These are phyloP conservation scores for Thymelicus lineola DNA, from an alignment of 2,888 invertebrate species.

Conservation along the genomic window DNA sequence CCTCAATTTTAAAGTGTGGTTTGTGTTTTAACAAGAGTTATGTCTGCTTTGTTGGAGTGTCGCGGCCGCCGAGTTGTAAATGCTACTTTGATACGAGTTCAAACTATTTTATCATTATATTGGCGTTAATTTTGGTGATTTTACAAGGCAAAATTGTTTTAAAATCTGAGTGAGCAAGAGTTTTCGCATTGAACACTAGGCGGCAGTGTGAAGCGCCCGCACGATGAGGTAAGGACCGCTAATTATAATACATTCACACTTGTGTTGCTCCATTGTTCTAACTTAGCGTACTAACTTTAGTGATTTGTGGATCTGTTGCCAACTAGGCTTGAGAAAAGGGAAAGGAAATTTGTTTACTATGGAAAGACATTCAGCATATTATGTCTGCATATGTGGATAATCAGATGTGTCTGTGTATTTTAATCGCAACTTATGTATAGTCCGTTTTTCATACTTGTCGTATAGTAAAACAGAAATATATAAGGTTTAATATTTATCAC, in stretches of 20 bases:
- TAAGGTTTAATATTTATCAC: too few relatives aligned
- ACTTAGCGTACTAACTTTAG: conserved; percentile 45
- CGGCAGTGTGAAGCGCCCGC: conserved; percentile 49
- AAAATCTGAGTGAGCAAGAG: conserved; percentile 23
- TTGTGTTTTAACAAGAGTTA: conserved; percentile 29
- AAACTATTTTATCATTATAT: neutral
- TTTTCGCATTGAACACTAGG: conserved; percentile 49
- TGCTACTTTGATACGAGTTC: conserved; percentile 26
- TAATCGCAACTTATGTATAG: too few relatives aligned
- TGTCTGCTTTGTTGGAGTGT: conserved; percentile 59
- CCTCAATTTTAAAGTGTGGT: conserved; percentile 21
- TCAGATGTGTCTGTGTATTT: too few relatives aligned
- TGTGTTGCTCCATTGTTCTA: conserved; percentile 59
- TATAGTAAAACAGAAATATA: too few relatives aligned
- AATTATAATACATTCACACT: conserved; percentile 52
- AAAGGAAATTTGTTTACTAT: too few relatives aligned
- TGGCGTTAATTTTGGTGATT: too few relatives aligned
- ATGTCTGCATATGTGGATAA: too few relatives aligned
- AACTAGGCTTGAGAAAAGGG: neutral
- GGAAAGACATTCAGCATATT: too few relatives aligned
- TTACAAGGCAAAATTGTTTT: neutral
- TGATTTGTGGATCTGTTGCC: neutral
- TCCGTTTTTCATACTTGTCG: too few relatives aligned
- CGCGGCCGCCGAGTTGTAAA: neutral
- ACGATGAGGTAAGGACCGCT: conserved; percentile 59